Conservation (phyloP, 1,140 invertebrate genomes). For the Drosophila parabipectinata region DNA sequence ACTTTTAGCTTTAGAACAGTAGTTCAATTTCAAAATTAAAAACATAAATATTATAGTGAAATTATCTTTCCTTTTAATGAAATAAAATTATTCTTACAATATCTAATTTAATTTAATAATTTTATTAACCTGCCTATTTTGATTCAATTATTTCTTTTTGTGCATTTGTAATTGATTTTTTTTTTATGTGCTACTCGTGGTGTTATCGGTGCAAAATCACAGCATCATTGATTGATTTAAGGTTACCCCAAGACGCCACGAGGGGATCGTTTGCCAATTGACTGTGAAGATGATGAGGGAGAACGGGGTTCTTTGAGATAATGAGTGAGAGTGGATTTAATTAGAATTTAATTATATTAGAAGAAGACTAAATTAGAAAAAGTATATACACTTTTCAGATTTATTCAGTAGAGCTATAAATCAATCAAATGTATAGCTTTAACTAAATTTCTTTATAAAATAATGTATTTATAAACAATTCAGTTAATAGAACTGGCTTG, state of each 20-base stretch:
- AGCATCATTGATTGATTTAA: slow-evolving; percentile 79
- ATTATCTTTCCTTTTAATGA: too few species aligned
- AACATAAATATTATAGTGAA: too few species aligned
- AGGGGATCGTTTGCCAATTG: slow-evolving; percentile 59
- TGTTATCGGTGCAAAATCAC: slow-evolving; percentile 57
- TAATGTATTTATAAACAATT: background rate
- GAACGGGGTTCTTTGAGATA: background rate
- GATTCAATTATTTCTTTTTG: background rate
- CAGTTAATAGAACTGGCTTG: background rate
- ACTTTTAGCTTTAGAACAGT: background rate
- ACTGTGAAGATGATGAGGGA: background rate
- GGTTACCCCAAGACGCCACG: slow-evolving; percentile 70
- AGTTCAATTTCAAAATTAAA: background rate
- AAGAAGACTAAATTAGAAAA: too few species aligned
- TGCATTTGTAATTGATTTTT: slow-evolving; percentile 25
- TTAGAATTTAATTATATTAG: too few species aligned
- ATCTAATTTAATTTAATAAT: background rate
- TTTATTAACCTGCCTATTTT: background rate
- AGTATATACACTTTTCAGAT: too few species aligned
- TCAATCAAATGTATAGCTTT: background rate
- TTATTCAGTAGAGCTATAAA: too few species aligned
- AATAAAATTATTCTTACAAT: background rate
- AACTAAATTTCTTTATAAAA: too few species aligned
- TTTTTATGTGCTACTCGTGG: slow-evolving; percentile 28
- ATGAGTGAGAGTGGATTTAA: slow-evolving; percentile 3